phyloP scores from a whole-genome alignment of 2,113 vertebrate species.

The Oostethus manadensis region DNA sequence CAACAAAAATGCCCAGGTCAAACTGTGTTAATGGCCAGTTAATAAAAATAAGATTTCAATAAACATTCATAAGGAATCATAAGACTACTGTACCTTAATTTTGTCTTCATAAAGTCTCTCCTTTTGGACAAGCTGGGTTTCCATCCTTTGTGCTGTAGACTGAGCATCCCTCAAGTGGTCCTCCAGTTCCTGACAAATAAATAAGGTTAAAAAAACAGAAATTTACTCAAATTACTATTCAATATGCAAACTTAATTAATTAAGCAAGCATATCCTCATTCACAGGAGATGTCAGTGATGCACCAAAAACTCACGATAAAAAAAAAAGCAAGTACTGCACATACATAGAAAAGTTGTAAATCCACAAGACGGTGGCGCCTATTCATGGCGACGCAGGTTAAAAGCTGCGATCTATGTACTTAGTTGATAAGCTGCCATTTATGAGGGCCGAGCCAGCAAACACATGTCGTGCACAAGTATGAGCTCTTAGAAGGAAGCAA shows the following conservation, averaged over 20 bases:
- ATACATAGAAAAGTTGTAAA: slow-evolving; percentile 61
- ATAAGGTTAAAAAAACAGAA: slow-evolving; percentile 2
- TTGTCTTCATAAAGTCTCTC: slow-evolving; percentile 95
- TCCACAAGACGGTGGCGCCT: slow-evolving; percentile 42
- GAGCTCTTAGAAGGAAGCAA: slow-evolving; percentile 17
- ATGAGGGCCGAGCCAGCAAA: slow-evolving; percentile 12
- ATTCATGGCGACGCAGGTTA: slow-evolving; percentile 37
- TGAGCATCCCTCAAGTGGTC: slow-evolving; percentile 93
- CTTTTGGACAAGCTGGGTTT: slow-evolving; percentile 92
- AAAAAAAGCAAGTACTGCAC: slow-evolving; percentile 25
- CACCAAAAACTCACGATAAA: background rate
- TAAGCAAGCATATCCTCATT: background rate
- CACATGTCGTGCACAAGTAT: slow-evolving; percentile 10
- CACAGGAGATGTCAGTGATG: background rate
- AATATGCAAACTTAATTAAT: background rate
- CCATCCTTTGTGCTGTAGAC: slow-evolving; percentile 90
- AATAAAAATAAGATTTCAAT: no score
- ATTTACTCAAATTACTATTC: background rate
- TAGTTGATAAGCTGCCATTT: slow-evolving; percentile 4
- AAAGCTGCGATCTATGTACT: slow-evolving; percentile 1
- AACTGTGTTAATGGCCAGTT: no score
- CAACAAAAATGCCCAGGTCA: no score
- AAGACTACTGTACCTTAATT: slow-evolving; percentile 76
- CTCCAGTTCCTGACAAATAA: slow-evolving; percentile 87
- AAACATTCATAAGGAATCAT: no score